Base-by-base conservation (phyloP, 2,888 invertebrate genomes). In the Callosobruchus maculatus region DNA sequence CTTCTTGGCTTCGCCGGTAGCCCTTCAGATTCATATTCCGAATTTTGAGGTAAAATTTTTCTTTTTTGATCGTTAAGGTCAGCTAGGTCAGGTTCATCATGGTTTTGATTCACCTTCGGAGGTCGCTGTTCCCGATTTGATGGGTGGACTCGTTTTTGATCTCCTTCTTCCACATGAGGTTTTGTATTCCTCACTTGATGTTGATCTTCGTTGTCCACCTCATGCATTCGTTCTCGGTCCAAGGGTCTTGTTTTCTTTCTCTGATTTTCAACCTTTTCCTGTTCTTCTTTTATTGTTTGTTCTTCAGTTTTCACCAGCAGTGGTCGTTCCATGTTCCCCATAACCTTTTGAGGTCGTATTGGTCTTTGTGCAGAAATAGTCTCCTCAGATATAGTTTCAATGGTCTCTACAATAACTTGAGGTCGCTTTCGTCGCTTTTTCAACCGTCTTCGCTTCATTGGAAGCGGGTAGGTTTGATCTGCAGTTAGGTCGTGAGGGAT, bases 381-480 rank as follows among this genome's bases (percentile, higher is more conserved):
- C 49, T 49, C 49, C 13, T 49, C 49, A 21, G 2, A 18, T 67
- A 30, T 26, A 68, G 70, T 20, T 26, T n/a, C 66, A 3, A 21
- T 67, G n/a, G 67, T n/a, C 2, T 67, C 67, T 21, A 68, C 67
- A 21, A 22, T 20, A 2, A 26, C 21, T n/a, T 66, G 66, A 72
- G 49, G 66, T 70, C 71, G 49, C 49, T 18, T 49, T 71, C 70
- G 21, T 76, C 75, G 20, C 72, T 74, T 67, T 80, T 78, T 22
- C 74, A 72, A 67, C 75, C 79, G 21, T 80, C 79, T 9, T 82
- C 68, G 68, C 9, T 68, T 21, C 20, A 68, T 20, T 18, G 20
- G 18, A 68, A 49, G 49, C 1, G 49, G 49, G 13, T 49, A 49
- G 1, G 49, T 49, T 67, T 18, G 72, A 31, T 30, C 31, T 4